phyloP scores from a whole-genome alignment of 1,140 invertebrate genomes.

The Ruditapes philippinarum region DNA sequence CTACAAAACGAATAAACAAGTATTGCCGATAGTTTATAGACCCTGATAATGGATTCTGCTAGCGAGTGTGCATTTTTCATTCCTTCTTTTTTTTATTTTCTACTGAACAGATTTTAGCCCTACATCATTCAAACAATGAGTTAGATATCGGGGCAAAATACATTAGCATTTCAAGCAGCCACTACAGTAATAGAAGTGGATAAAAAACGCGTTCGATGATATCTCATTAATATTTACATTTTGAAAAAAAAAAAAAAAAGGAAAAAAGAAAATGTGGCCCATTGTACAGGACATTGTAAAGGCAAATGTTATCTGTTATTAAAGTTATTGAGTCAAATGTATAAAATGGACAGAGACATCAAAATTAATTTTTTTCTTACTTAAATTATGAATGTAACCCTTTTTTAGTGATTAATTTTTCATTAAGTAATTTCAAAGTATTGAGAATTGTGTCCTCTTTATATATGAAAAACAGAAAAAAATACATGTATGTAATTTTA shows the following conservation, averaged over 20 bases:
- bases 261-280: slow-evolving; percentile 13
- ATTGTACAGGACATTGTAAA: slow-evolving; percentile 27
- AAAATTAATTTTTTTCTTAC: too few species aligned
- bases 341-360: too few species aligned
- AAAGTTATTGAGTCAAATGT: too few species aligned
- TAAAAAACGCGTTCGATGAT: slow-evolving; percentile 45
- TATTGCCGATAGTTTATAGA: slow-evolving; percentile 21
- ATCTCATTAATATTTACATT: slow-evolving; percentile 66
- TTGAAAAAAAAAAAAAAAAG: slow-evolving; percentile 12
- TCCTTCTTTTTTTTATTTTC: too few species aligned
- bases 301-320: too few species aligned
- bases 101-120: slow-evolving; percentile 55
- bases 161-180: slow-evolving; percentile 67
- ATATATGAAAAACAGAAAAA: too few species aligned
- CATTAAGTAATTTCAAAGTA: too few species aligned
- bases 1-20: slow-evolving; percentile 17
- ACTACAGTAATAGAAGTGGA: slow-evolving; percentile 59
- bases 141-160: slow-evolving; percentile 65
- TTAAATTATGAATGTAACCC: too few species aligned
- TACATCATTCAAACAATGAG: slow-evolving; percentile 61
- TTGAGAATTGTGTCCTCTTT: too few species aligned
- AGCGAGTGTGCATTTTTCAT: slow-evolving; percentile 8
- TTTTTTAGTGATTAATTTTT: too few species aligned
- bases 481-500: too few species aligned
- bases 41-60: slow-evolving; percentile 19